Base-by-base conservation (phyloP, 2,888 invertebrate species). In the Cremastinae sp. region DNA sequence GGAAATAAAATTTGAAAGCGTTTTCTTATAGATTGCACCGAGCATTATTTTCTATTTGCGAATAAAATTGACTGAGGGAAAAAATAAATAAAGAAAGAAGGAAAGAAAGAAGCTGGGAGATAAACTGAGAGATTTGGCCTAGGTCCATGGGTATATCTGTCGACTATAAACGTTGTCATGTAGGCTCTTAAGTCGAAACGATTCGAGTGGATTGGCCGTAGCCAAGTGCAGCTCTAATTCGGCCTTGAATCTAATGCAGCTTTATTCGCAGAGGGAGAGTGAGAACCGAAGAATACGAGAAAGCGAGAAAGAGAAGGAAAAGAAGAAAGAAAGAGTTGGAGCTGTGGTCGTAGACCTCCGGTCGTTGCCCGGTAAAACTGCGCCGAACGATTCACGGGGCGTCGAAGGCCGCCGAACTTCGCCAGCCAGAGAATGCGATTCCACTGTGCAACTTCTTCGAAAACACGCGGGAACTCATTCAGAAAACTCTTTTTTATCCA, bases 201-300 rank as follows among this genome's bases (percentile, higher is more conserved):
- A 70, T 53, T 73, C 68, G 66, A 47, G 55, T 55, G 56, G 68
- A 58, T 65, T 71, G 62, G 43, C 64, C 61, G 70, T 14, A 62
- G 74, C 51, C 61, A 68, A 76, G 78, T 77, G 78, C 74, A 70
- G 66, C 78, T 87, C 87, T 87, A 87, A 87, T 84, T 87, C 84
- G 85, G 82, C 87, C 88, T 87, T 87, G 86, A 85, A 85, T 87
- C 87, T 88, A 87, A 87, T 86, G 84, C 86, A 85, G 79, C 80
- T 65, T 79, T 77, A 79, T 76, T 82, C 79, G 65, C 74, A 74
- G 59, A n/a, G 64, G 59, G 51, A 66, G 71, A 66, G 37, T 28
- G 37, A 28, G 64, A 16, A 28, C 2, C 28, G 28, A 5, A 28
- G 28, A 28, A 28, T 5, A 28, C 28, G 28, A 45, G 39, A 47